Percentiles rank a stretch among this genome's conserved stretches.
phyloP scores from a whole-genome alignment of 2,113 vertebrate species.

The Sinocyclocheilus rhinocerous region DNA sequence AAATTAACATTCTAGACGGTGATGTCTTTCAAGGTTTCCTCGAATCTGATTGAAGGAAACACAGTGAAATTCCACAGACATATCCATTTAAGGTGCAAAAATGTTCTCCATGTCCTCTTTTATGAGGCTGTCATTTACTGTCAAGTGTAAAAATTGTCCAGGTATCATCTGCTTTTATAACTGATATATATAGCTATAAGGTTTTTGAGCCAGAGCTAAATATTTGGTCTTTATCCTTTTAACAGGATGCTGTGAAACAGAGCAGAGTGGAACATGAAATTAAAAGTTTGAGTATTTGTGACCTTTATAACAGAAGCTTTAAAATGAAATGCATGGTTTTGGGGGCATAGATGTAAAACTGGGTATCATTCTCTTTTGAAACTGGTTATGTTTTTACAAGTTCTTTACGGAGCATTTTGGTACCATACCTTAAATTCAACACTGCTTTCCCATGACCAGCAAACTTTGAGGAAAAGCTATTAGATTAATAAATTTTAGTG shows the following conservation, averaged over 20 bases:
- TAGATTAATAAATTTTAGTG: too few relatives aligned
- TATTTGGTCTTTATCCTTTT: constrained; percentile 52
- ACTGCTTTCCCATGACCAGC: too few relatives aligned
- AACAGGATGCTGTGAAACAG: constrained; percentile 40
- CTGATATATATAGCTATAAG: constrained; percentile 36
- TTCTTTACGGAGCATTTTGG: too few relatives aligned
- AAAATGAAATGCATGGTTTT: too few relatives aligned
- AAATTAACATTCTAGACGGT: not conserved
- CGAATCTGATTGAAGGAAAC: not conserved
- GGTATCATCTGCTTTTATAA: constrained; percentile 43
- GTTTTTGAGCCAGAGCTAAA: constrained; percentile 48
- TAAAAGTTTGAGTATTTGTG: not conserved
- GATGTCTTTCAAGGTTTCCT: not conserved
- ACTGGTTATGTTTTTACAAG: too few relatives aligned
- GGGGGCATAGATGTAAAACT: too few relatives aligned
- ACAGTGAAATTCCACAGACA: not conserved
- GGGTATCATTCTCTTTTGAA: too few relatives aligned
- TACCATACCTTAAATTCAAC: too few relatives aligned
- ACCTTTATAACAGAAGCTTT: too few relatives aligned
- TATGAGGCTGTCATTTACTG: constrained; percentile 38
- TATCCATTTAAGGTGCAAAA: constrained; percentile 7
- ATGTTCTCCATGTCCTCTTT: not conserved
- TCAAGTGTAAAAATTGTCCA: constrained; percentile 54
- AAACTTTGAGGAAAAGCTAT: too few relatives aligned
- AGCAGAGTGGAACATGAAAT: constrained; percentile 35